Evolutionary conservation across 2,113 vertebrate species (phyloP).

Genomic region (Melanostigma gelatinosum): DNA sequence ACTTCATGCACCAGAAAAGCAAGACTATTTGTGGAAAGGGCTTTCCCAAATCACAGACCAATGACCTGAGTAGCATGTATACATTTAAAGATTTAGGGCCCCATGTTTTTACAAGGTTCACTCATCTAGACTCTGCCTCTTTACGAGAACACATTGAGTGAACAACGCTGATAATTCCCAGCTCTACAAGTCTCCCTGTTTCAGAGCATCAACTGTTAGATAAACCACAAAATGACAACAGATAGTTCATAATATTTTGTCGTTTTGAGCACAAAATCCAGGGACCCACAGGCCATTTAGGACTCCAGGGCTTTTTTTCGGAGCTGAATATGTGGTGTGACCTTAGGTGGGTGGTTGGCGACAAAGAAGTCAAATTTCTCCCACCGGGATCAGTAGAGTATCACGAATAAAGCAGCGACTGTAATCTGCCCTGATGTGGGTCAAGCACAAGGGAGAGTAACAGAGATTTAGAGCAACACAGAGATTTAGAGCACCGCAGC

Average conservation of each 20-base stretch:
- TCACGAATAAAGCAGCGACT: constrained; percentile 31
- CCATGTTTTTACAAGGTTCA: constrained; percentile 19
- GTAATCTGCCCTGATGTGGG: constrained; percentile 32
- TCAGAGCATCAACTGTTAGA: neutral
- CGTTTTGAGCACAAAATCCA: neutral
- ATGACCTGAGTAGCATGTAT: neutral
- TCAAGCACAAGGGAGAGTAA: constrained; percentile 16
- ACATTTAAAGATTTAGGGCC: constrained; percentile 19
- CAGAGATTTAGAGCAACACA: neutral
- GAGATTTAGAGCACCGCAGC: neutral
- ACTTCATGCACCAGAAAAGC: constrained; percentile 41
- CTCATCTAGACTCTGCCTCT: constrained; percentile 15
- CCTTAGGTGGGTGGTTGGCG: neutral
- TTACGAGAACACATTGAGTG: neutral
- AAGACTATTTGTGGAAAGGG: neutral
- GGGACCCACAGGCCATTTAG: no score
- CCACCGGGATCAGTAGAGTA: constrained; percentile 43
- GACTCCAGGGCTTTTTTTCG: constrained; percentile 9
- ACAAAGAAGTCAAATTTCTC: constrained; percentile 42
- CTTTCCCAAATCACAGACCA: constrained; percentile 5
- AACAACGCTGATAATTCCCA: constrained; percentile 25
- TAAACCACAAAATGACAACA: neutral
- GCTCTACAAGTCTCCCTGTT: neutral
- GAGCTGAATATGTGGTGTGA: constrained; percentile 6
- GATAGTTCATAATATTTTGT: neutral